Evolutionary conservation across 1,140 invertebrate species (phyloP), one percentile per base, ranked within the genome.

Genomic region (Drosophila lacertosa): DNA sequence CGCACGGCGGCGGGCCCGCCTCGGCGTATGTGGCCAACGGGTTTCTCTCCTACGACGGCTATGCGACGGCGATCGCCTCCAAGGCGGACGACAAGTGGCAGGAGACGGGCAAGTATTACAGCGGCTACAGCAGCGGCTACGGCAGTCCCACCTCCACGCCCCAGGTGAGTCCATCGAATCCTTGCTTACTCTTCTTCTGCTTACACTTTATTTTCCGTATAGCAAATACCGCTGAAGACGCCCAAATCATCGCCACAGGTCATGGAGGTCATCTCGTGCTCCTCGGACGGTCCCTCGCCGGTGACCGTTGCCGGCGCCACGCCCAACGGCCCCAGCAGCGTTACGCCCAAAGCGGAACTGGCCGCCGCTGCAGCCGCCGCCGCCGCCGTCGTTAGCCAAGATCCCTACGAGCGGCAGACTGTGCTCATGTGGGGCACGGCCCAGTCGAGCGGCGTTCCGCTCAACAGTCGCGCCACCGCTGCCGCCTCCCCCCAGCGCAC

Each of bases 381-480:
- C 0, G 63, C 45, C 5, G 40, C 54, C 11, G 54, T 29, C 20
- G 54, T 29, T 13, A 24, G 70, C 6, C 79, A 81, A 11, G 89
- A 91, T 66, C 93, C 93, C 59, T 92, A 94, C 71, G 92, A 94
- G 63, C 92, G 96, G 16, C 96, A 97, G 91, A 97, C 96, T 1
- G 96, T 97, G 13, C 93, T 97, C 2, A 97, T 97, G 96, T 97
- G 96, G 96, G 96, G 96, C 79, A 86, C 81, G 9, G 84, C 94
- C 74, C 89, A 90, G 33, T 90, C 89, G 0, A 90, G 89, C 16
- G 84, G 89, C 2, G 74, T 90, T 32, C 89, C 89, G 1, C 37
- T 89, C 0, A 89, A 79, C 7, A 89, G 63, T 20, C 65, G 42
- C 80, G 90, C 57, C 35, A 89, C 18, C 1, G 32, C 29, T 6